phyloP scores from a whole-genome alignment of 2,113 vertebrate species.

The Petrocephalus zakoni region DNA sequence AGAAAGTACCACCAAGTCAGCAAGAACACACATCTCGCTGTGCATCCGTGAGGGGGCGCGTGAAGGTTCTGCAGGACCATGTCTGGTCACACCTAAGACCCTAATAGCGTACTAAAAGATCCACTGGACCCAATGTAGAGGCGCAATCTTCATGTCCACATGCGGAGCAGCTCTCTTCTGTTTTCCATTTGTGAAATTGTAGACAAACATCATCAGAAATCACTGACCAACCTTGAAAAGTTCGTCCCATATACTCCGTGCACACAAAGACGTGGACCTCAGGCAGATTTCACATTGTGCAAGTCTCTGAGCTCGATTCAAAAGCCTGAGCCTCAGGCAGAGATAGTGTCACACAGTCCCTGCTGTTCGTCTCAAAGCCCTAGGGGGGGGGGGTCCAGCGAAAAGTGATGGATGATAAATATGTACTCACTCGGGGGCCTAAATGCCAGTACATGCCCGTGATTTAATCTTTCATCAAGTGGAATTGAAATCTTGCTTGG shows the following conservation, averaged over 20 bases:
- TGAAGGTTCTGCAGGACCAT: background rate
- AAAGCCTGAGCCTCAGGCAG: background rate
- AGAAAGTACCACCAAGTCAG: background rate
- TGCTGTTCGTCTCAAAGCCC: background rate
- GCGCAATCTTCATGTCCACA: background rate
- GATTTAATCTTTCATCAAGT: conserved; percentile 21
- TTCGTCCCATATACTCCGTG: background rate
- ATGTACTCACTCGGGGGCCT: conserved; percentile 13
- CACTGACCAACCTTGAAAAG: background rate
- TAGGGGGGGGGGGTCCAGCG: background rate
- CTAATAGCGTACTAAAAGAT: background rate
- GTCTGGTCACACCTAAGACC: background rate
- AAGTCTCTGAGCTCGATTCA: background rate
- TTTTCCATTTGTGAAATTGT: background rate
- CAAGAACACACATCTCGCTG: background rate
- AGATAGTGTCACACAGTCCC: background rate
- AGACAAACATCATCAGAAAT: background rate
- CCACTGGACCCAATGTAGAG: background rate
- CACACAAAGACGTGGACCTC: background rate
- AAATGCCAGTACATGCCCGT: conserved; percentile 5
- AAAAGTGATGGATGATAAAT: conserved; percentile 23
- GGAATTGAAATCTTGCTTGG: background rate
- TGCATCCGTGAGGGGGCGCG: no score
- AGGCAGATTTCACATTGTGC: background rate
- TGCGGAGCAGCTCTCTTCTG: background rate